Evolutionary conservation across 2,113 vertebrate species (phyloP), one percentile per base, ranked within the genome.

Genomic region (Rhinoderma darwinii): DNA sequence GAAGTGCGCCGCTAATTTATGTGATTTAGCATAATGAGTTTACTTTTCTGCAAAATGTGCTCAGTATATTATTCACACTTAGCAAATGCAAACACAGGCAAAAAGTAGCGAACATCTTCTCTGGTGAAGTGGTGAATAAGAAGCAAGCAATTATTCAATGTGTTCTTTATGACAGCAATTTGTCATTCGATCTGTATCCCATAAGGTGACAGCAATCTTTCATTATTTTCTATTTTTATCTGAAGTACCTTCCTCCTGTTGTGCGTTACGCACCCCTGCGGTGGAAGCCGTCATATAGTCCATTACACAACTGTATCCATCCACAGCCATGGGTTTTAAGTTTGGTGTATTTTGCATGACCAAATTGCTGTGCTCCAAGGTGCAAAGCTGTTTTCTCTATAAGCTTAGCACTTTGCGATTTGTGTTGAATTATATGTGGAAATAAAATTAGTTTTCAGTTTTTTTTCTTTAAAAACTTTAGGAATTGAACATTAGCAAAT

Each of bases 71-170:
- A 77, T 20, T 59, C 39, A 17, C 72, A 63, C 73, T 84, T 51
- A 50, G 30, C 22, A 44, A 30, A 83, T 73, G 66, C 82, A 73
- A 54, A 74, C 66, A 72, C 66, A 83, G 68, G 37, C 37, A 39
- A 72, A 72, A 72, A 72, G 17, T 20, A 72, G 44, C 47, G 68
- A 11, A 18, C 50, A 76, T 41, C 74, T 66, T 43, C 59, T 61
- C 37, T 63, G n/a, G 22, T 77, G 41, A 61, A 84, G 41, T 32
- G 84, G 56, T 30, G 50, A 50, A 44, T 54, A 66, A 51, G 76
- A 54, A 68, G 78, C 61, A 17, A 44, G 50, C 86, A 82, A 82
- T 82, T 87, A 87, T 86, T 81, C 66, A 87, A 75, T 80, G 70
- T 81, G 41, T 79, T 41, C 68, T 56, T 9, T 25, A 72, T 72